Percentiles rank a stretch among this genome's conserved stretches.
phyloP scores from a whole-genome alignment of 1,140 invertebrate genomes.

The Pseudobourletiella spinata region DNA sequence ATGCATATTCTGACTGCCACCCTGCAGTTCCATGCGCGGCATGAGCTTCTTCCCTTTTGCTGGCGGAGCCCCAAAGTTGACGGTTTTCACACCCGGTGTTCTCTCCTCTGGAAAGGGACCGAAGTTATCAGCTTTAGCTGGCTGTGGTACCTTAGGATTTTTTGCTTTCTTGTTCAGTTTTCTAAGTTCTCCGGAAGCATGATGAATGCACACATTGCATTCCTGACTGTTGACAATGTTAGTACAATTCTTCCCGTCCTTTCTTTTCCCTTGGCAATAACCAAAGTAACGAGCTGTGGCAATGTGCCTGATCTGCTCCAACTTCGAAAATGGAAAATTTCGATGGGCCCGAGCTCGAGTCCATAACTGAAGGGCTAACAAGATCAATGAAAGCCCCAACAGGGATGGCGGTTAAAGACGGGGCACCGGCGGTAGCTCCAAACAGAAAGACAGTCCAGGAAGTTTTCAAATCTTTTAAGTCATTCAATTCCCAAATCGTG shows the following conservation, averaged over 20 bases:
- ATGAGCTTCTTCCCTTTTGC: not conserved
- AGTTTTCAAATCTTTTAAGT: conserved; percentile 25
- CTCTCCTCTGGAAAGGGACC: not conserved
- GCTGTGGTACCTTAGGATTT: not conserved
- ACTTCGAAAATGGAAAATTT: conserved; percentile 30
- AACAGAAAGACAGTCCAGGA: conserved; percentile 29
- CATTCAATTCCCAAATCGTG: conserved; percentile 30
- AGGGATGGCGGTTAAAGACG: conserved; percentile 4
- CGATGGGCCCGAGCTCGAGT: not conserved
- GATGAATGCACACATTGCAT: conserved; percentile 33
- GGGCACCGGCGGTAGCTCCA: conserved; percentile 7
- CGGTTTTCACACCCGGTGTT: conserved; percentile 2
- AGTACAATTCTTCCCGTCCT: conserved; percentile 30
- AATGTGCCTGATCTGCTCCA: conserved; percentile 25
- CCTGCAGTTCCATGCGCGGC: conserved; percentile 30
- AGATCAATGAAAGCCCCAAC: conserved; percentile 31
- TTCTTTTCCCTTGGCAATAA: conserved; percentile 26
- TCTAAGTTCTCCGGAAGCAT: conserved; percentile 25
- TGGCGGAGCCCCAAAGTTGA: conserved; percentile 10
- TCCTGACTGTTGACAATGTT: conserved; percentile 24
- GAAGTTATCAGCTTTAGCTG: not conserved
- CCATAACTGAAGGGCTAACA: conserved; percentile 25
- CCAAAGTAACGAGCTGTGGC: conserved; percentile 30
- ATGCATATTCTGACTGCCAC: not conserved
- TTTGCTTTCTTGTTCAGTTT: conserved; percentile 26